Percentiles rank a stretch among this genome's conserved stretches.
Evolutionary conservation across 2,113 vertebrate genomes (phyloP).

Genomic region (Engraulis encrasicolus): DNA sequence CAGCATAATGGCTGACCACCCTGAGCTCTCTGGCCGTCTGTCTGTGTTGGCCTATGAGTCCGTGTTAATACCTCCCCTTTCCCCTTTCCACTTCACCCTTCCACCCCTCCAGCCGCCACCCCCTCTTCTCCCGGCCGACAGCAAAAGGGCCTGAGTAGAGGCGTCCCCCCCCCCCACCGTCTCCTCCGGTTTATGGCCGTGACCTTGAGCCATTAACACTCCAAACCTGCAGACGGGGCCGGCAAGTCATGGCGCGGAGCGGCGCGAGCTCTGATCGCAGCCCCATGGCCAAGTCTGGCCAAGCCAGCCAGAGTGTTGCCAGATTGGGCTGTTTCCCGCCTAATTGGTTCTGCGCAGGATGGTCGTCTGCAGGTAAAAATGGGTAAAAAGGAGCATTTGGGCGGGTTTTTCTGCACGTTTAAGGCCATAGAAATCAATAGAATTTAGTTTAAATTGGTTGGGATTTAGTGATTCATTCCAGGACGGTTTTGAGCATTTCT

Average conservation of each 20-base stretch:
- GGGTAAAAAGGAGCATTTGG: too few species aligned
- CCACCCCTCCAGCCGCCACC: neutral
- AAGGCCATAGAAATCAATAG: too few species aligned
- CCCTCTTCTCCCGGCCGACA: neutral
- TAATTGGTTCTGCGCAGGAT: too few species aligned
- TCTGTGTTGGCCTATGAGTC: neutral
- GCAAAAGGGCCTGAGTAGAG: neutral
- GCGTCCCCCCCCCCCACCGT: slow-evolving; percentile 23
- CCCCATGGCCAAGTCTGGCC: too few species aligned
- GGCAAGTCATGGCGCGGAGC: slow-evolving; percentile 54
- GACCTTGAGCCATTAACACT: slow-evolving; percentile 66
- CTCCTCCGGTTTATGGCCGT: slow-evolving; percentile 52
- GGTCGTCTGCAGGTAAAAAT: too few species aligned
- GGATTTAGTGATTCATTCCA: too few species aligned
- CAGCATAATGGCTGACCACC: slow-evolving; percentile 27
- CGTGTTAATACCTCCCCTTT: neutral
- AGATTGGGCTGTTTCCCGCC: too few species aligned
- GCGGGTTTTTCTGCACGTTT: too few species aligned
- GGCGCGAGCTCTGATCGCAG: slow-evolving; percentile 10
- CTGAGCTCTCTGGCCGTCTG: neutral
- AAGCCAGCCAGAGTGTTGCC: neutral
- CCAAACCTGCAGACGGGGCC: slow-evolving; percentile 57
- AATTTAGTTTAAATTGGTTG: too few species aligned
- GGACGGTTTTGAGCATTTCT: too few species aligned
- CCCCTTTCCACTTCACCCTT: neutral